These are phyloP conservation scores for Grammomys surdaster DNA, from an alignment of 2,113 vertebrate genomes.

Conservation along the genomic window DNA sequence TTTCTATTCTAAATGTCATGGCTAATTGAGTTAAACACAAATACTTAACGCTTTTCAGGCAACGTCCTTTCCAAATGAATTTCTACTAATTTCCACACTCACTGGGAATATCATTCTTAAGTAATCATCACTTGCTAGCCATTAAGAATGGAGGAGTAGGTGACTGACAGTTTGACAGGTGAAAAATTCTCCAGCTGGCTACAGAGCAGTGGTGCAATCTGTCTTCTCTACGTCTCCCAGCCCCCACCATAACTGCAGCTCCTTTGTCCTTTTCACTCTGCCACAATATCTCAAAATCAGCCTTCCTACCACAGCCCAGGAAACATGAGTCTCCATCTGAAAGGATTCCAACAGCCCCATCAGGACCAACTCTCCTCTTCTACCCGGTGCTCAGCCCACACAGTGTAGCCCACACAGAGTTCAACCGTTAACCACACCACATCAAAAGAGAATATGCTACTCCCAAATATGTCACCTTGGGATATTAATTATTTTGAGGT, in stretches of 20 bases:
- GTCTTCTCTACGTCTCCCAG: background rate
- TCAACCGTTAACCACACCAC: background rate
- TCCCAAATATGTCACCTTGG: background rate
- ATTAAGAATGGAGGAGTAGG: background rate
- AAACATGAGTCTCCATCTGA: background rate
- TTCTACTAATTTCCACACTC: background rate
- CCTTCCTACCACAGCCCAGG: background rate
- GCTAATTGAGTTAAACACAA: background rate
- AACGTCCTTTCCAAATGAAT: background rate
- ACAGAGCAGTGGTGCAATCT: background rate
- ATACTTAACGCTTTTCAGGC: background rate
- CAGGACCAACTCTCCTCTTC: background rate
- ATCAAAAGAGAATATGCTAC: background rate
- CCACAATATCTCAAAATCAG: background rate
- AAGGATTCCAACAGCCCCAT: background rate
- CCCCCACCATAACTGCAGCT: background rate
- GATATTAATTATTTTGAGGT: background rate
- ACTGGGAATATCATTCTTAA: background rate
- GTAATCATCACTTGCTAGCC: background rate
- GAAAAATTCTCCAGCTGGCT: background rate
- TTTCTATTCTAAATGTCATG: background rate
- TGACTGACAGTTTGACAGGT: background rate
- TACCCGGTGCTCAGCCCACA: no score
- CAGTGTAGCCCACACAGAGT: background rate
- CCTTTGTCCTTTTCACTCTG: background rate